phyloP scores from a whole-genome alignment of 35 echinoderm and acorn worm species.

The Eucidaris tribuloides region DNA sequence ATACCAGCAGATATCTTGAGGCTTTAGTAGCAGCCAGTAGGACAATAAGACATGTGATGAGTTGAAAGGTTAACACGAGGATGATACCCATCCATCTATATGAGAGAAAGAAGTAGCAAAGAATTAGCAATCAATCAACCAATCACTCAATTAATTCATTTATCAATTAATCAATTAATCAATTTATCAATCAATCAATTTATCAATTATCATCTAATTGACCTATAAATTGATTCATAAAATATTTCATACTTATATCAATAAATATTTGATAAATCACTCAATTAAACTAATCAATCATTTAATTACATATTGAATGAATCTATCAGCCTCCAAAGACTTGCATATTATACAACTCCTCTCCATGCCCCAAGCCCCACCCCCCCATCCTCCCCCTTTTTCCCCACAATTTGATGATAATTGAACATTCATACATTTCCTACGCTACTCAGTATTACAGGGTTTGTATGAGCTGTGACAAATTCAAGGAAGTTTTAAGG shows the following conservation, averaged over 20 bases:
- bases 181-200: background rate
- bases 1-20: constrained; percentile 9
- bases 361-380: too few relatives aligned
- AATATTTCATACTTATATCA: background rate
- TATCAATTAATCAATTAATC: background rate
- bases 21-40: constrained; percentile 4
- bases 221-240: background rate
- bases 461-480: too few relatives aligned
- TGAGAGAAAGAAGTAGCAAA: background rate
- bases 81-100: constrained; percentile 37
- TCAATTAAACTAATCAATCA: background rate
- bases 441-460: too few relatives aligned
- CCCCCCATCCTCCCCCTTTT: too few relatives aligned
- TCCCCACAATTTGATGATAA: too few relatives aligned
- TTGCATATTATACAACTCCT: too few relatives aligned
- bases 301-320: too few relatives aligned
- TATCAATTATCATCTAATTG: background rate
- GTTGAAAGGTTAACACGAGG: constrained; percentile 25
- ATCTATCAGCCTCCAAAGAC: too few relatives aligned
- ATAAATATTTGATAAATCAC: background rate
- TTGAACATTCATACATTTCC: too few relatives aligned
- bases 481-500: too few relatives aligned
- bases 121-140: background rate
- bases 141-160: background rate
- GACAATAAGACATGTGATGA: constrained; percentile 29